Conservation (phyloP, 2,113 vertebrate genomes). For the Pituophis catenifer region DNA sequence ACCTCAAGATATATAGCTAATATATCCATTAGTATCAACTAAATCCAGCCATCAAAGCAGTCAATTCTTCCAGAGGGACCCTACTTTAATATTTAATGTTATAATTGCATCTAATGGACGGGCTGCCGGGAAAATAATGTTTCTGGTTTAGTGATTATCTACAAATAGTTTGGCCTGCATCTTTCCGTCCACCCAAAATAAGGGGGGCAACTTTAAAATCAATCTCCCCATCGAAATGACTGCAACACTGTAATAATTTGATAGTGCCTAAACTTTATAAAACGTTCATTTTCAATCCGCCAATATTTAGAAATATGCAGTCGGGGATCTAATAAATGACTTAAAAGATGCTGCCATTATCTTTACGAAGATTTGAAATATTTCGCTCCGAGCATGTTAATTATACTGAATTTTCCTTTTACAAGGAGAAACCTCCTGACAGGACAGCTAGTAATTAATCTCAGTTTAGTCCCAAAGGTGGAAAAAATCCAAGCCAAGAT, state of each 20-base stretch:
- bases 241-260: not conserved
- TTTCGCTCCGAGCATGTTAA: fast-evolving
- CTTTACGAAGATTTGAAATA: not conserved
- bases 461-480: not conserved
- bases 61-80: conserved; percentile 58
- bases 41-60: conserved; percentile 50
- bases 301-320: not conserved
- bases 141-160: conserved; percentile 26
- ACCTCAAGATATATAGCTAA: not conserved
- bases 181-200: conserved; percentile 37
- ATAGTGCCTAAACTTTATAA: not conserved
- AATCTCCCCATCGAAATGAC: not conserved
- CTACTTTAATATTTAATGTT: conserved; percentile 83
- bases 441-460: not conserved
- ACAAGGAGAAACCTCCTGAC: not conserved
- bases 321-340: not conserved
- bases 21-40: conserved; percentile 53
- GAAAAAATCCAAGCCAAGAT: conserved; percentile 13
- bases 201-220: conserved; percentile 1
- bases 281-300: not conserved
- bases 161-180: conserved; percentile 47
- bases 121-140: conserved; percentile 51
- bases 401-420: conserved; percentile 1
- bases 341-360: not conserved
- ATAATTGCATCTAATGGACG: conserved; percentile 76